Evolutionary conservation across 2,797 vertebrate genomes (phyloP).

Genomic region (Sciurus carolinensis): DNA sequence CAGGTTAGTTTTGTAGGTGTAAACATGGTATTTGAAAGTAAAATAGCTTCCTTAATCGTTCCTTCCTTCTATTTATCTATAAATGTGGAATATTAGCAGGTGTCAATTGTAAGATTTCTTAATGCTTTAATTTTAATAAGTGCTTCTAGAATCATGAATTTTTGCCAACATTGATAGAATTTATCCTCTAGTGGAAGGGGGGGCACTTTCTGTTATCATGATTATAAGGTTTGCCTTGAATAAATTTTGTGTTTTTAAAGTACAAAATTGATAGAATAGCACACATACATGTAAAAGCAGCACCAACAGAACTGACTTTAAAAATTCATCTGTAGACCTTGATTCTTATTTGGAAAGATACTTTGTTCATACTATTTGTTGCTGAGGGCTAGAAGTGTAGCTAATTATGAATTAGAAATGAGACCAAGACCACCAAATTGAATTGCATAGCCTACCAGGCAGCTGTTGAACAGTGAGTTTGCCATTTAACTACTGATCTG

Average conservation of each 20-base stretch:
- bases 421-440: constrained; percentile 61
- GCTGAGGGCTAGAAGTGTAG: constrained; percentile 26
- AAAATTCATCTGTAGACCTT: background rate
- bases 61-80: background rate
- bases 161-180: background rate
- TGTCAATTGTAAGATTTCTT: background rate
- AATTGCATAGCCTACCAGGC: background rate
- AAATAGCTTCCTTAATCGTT: constrained; percentile 17
- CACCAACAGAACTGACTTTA: constrained; percentile 17
- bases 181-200: constrained; percentile 15
- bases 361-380: constrained; percentile 36
- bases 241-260: constrained; percentile 45
- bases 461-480: constrained; percentile 49
- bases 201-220: background rate
- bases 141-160: constrained; percentile 33
- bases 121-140: constrained; percentile 18
- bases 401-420: constrained; percentile 63
- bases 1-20: background rate
- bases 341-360: constrained; percentile 59
- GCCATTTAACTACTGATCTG: constrained; percentile 8
- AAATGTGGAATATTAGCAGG: background rate
- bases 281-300: background rate
- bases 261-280: background rate
- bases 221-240: constrained; percentile 42
- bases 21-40: constrained; percentile 21